These are phyloP conservation scores for Cryptoleucopteryx plumbea DNA, from an alignment of 2,113 vertebrate species.

Conservation along the genomic window DNA sequence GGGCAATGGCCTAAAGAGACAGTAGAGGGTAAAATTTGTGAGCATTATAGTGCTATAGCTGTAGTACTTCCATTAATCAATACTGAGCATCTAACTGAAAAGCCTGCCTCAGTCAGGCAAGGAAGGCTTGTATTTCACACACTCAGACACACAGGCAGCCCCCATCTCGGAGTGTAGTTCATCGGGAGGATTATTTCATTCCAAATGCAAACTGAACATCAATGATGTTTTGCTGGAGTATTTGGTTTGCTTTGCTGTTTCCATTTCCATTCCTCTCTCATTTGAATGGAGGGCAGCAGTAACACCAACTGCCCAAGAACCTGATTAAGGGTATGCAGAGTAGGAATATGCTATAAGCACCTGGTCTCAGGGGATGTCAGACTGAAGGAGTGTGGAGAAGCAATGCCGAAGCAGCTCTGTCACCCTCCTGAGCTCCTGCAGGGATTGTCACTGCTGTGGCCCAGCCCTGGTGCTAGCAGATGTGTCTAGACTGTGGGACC, in stretches of 20 bases:
- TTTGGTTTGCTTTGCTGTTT: not conserved
- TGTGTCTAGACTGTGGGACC: not conserved
- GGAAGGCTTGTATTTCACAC: conserved; percentile 20
- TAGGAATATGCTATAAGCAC: not conserved
- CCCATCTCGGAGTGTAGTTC: not conserved
- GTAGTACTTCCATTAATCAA: conserved; percentile 45
- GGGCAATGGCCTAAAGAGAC: conserved; percentile 62
- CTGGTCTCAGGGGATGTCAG: not conserved
- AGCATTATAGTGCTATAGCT: conserved; percentile 45
- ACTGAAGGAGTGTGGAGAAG: not conserved
- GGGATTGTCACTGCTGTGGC: not conserved
- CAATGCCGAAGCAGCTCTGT: not conserved
- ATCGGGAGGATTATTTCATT: conserved; percentile 8
- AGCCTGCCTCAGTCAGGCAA: conserved; percentile 17
- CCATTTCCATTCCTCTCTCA: not conserved
- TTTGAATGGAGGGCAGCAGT: not conserved
- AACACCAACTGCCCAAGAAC: not conserved
- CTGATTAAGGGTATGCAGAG: not conserved
- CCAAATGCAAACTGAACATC: not conserved
- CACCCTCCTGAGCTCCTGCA: not conserved
- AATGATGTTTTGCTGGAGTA: not conserved
- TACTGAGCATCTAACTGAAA: conserved; percentile 45
- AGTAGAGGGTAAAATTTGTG: conserved; percentile 58
- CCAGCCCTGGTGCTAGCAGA: not conserved
- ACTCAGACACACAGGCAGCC: not conserved